Base-by-base conservation (phyloP, 2,888 invertebrate species). In the Meliscaeva auricollis region DNA sequence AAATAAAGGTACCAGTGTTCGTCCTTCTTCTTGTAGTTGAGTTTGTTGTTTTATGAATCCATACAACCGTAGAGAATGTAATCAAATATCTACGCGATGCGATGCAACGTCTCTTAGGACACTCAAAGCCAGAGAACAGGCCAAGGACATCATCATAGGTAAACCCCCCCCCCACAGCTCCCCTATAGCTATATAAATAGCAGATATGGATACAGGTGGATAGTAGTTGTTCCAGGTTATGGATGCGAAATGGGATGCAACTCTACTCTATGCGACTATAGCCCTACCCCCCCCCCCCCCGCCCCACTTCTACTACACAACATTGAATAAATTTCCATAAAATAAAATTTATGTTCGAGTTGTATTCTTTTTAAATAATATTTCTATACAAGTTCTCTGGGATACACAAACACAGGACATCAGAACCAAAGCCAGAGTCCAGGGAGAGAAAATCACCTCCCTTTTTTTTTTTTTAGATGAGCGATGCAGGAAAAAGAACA, bases 321-420 rank as follows among this genome's bases (percentile, higher is more conserved):
- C 77, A 82, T 87, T 82, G 87, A 87, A 82, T 87, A 87, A 87
- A 87, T 87, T 87, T 87, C 87, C 87, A 87, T 87, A 87, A 85
- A 76, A 85, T 76, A 69, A 76, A 85, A 85, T 85, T 73, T 81
- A 76, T 85, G 73, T 62, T 68, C 22, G 48, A 41, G 69, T 84
- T 81, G 68, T 52, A 44, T 68, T 74, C 74, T 83, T 81, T 66
- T 81, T 76, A 85, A 80, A 80, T 80, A 80, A 80, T 76, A 68
- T 80, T 60, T 73, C 54, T 72, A 69, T 69, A 68, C 48, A 64
- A 69, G 62, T 41, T 66, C 35, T 15, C 35, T n/a, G 8, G 8
- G 30, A 50, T 13, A 44, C 32, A 62, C 46, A 46, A 64, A 64
- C 58, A 38, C 58, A 38, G 58, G 58, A 58, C 58, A 58, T 35